These are phyloP conservation scores for Ecliptopera silaceata DNA, from an alignment of 2,888 invertebrate genomes.

Conservation along the genomic window DNA sequence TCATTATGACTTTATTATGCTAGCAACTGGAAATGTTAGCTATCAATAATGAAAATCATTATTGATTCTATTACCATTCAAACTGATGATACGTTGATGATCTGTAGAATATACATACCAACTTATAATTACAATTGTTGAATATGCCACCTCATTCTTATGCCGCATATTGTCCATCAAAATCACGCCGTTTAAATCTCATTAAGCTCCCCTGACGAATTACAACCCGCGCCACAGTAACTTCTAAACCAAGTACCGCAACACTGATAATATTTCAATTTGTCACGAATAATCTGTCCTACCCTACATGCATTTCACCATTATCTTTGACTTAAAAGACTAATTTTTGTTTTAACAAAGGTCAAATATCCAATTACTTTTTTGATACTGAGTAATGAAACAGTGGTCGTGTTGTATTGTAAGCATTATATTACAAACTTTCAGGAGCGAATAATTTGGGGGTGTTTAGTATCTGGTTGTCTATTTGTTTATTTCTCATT, in stretches of 20 bases:
- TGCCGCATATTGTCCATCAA: conserved; percentile 43
- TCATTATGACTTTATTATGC: too few species aligned
- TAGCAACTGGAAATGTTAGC: too few species aligned
- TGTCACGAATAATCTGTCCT: not conserved
- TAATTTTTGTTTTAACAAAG: too few species aligned
- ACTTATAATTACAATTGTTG: not conserved
- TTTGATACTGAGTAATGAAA: too few species aligned
- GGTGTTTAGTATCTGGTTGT: not conserved
- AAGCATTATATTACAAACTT: not conserved
- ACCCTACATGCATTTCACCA: not conserved
- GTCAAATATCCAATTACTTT: too few species aligned
- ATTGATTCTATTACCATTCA: too few species aligned
- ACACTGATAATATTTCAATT: not conserved
- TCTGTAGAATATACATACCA: too few species aligned
- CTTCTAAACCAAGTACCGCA: conserved; percentile 13
- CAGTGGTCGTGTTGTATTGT: not conserved
- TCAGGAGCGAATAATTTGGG: not conserved
- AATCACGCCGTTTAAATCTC: conserved; percentile 46
- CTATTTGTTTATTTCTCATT: not conserved
- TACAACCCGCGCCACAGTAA: conserved; percentile 43
- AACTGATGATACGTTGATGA: too few species aligned
- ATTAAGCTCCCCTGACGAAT: conserved; percentile 39
- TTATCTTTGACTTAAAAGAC: too few species aligned
- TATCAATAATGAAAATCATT: too few species aligned
- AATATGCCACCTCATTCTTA: conserved; percentile 30